A percentile compares a stretch with the other conserved stretches of the same genome.
These are phyloP conservation scores for Labeo rohita DNA, from an alignment of 2,113 vertebrate genomes.

Conservation along the genomic window DNA sequence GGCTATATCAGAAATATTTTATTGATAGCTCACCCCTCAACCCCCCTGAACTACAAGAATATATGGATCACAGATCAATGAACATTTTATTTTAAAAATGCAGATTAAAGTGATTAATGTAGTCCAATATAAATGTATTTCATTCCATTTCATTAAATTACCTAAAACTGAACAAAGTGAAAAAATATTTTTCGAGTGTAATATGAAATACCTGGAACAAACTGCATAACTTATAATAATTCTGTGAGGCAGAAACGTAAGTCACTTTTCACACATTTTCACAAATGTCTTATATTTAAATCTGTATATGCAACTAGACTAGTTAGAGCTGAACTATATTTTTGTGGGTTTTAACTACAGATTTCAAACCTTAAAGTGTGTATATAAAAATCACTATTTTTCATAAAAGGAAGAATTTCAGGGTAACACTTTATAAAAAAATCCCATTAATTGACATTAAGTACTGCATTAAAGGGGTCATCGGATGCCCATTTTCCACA, in stretches of 20 bases:
- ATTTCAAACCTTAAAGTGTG: not conserved
- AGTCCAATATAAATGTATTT: not conserved
- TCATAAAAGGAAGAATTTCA: not conserved
- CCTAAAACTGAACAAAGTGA: not conserved
- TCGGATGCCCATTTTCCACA: too few relatives aligned
- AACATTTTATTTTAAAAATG: too few relatives aligned
- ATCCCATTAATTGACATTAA: not conserved
- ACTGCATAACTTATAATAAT: not conserved
- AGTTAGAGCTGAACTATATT: conserved; percentile 7
- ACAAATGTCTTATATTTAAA: conserved; percentile 6
- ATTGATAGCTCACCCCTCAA: not conserved
- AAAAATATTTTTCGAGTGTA: not conserved
- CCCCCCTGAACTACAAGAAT: too few relatives aligned
- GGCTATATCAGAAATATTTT: not conserved
- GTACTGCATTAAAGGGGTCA: not conserved
- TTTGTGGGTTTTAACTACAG: not conserved
- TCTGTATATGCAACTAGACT: conserved; percentile 20
- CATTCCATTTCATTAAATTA: not conserved
- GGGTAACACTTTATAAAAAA: not conserved
- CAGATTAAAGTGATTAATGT: not conserved
- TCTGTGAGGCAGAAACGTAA: not conserved
- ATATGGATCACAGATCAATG: too few relatives aligned
- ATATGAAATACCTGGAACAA: not conserved
- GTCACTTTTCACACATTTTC: not conserved
- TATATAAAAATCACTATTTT: not conserved